Evolutionary conservation across 2,113 vertebrate species (phyloP), one percentile per base, ranked within the genome.

Genomic region (Dissostichus mawsoni): DNA sequence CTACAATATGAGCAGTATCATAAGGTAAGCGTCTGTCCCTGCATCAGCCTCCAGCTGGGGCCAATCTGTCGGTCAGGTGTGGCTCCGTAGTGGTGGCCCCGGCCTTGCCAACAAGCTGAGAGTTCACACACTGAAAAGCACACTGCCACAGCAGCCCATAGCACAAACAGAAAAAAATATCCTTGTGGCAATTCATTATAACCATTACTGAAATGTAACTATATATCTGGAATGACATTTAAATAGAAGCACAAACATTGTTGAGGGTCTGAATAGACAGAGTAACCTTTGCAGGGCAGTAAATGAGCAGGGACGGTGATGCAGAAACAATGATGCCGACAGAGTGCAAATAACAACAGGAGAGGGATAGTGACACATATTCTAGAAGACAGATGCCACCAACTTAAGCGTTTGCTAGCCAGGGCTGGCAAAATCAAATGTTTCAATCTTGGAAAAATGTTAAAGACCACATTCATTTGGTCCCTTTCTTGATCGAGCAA

Each of bases 1-100:
- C 18, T 65, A 63, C 72, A 47, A 3, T 52, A 41, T 55, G 29
- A 33, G 74, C 61, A 69, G 56, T 81, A 80, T 58, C 69, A 18
- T 74, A 44, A 52, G 76, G 51, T 88, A 81, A 81, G 74, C 68
- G 85, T 83, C 62, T 56, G 77, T 72, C 72, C 53, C 47, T 61
- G 73, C 36, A 64, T 77, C 52, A 4, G 74, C 36, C 71, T 80
- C 94, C 92, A 77, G 90, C 93, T 87, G 92, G 85, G 94, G 53
- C 87, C 94, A 93, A 94, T 95, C 94, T 94, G 94, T 85, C 68
- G 63, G 84, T 90, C 87, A 90, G 89, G 85, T 85, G 90, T 78
- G 79, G 69, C 91, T 86, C 87, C 47, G 89, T 69, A 79, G 87
- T 88, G 58, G 72, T 74, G 75, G 74, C 81, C 71, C 17, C 18